Base-by-base conservation (phyloP, 2,888 invertebrate genomes). In the Hirtodrosophila cameraria region DNA sequence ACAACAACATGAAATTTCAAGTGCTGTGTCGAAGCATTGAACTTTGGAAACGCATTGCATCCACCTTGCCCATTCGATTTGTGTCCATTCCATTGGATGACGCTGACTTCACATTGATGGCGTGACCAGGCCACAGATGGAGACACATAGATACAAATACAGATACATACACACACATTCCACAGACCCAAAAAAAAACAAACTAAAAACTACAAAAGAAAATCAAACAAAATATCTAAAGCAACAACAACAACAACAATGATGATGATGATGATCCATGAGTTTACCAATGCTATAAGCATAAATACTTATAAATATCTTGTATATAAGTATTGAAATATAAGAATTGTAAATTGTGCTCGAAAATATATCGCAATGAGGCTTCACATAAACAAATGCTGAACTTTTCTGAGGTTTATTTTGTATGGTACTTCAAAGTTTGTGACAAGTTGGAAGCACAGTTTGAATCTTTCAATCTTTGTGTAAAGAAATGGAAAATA, bases 11-110 rank as follows among this genome's bases (percentile, higher is more conserved):
- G 48, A 18, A 41, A 63, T 59, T 65, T 65, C 75, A 64, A 82
- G 82, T 70, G 61, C 42, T 65, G 43, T 53, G 31, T 63, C 46
- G 43, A 78, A 78, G 53, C 61, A 79, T 70, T 75, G 66, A 75
- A 70, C 79, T 75, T 55, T 38, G 25, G 30, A 23, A 43, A 55
- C 54, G 54, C 61, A 52, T n/a, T 33, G 31, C 43, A 30, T 41
- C 13, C 38, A 62, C 31, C 62, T 45, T 45, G n/a, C 35, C 16
- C 54, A 48, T 39, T 46, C 28, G 25, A 28, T 25, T 27, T 25
- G 45, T 53, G 54, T 36, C 42, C 41, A 41, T 13, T 38, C 36
- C 27, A 38, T 13, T 42, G 30, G 15, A 9, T 36, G 18, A 36
- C 48, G 12, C 18, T 33, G 50, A 35, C 25, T 57, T 35, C 9